Evolutionary conservation across 2,113 vertebrate genomes (phyloP).

Genomic region (Phoxinus phoxinus): DNA sequence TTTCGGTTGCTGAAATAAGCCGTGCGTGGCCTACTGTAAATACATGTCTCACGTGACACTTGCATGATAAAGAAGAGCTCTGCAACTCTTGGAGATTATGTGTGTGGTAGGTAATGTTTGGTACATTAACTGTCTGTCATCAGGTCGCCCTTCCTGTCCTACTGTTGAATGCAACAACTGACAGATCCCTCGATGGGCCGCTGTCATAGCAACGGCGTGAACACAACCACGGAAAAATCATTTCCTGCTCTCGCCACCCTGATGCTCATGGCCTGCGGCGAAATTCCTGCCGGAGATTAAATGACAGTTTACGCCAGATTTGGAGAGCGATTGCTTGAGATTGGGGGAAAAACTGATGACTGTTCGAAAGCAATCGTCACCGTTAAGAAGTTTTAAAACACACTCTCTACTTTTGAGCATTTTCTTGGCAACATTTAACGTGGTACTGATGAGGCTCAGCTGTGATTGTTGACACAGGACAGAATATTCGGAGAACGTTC

Average conservation of each 20-base stretch:
- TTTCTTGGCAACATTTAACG: not conserved
- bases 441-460: not conserved
- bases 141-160: not conserved
- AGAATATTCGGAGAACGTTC: not conserved
- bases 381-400: not conserved
- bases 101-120: conserved; percentile 32
- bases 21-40: not conserved
- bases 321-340: not conserved
- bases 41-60: conserved; percentile 2
- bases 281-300: conserved; percentile 27
- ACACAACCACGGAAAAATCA: conserved; percentile 45
- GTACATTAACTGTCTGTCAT: conserved; percentile 35
- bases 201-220: conserved; percentile 62
- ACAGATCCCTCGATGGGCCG: conserved; percentile 43
- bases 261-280: not conserved
- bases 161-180: conserved; percentile 14
- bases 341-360: conserved; percentile 7
- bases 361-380: not conserved
- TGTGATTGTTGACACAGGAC: conserved; percentile 12
- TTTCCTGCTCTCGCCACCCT: conserved; percentile 9
- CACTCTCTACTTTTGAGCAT: not conserved
- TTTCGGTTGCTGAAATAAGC: not conserved
- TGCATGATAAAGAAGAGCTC: not conserved
- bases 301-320: conserved; percentile 34
- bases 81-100: not conserved